Percentiles rank a stretch among this genome's conserved stretches.
Evolutionary conservation across 2,888 invertebrate species (phyloP).

Genomic region (Vanessa cardui): DNA sequence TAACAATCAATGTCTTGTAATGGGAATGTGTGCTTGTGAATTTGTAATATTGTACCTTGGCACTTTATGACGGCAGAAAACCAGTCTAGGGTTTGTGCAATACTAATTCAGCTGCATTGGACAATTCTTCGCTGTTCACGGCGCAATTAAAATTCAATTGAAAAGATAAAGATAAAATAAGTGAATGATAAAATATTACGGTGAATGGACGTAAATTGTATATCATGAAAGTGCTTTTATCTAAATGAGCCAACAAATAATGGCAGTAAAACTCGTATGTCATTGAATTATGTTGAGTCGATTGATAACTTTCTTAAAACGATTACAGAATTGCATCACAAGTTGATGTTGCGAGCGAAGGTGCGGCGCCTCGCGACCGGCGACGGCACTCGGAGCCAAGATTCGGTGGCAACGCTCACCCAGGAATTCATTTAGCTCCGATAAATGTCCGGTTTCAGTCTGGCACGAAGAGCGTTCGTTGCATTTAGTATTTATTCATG

Average conservation of each 20-base stretch:
- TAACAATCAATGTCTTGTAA: conserved; percentile 28
- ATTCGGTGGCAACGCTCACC: conserved; percentile 74
- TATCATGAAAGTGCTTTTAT: conserved; percentile 18
- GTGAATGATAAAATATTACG: conserved; percentile 12
- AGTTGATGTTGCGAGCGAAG: conserved; percentile 42
- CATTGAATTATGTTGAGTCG: conserved; percentile 44
- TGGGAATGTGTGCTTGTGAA: conserved; percentile 24
- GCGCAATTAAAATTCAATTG: conserved; percentile 11
- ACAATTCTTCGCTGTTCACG: conserved; percentile 14
- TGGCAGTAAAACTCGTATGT: conserved; percentile 21
- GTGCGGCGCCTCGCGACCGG: conserved; percentile 45
- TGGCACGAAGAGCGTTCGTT: conserved; percentile 73
- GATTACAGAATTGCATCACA: conserved; percentile 63
- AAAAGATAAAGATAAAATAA: conserved; percentile 7
- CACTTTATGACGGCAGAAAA: conserved; percentile 18
- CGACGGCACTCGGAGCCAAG: conserved; percentile 47
- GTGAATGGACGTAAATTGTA: conserved; percentile 13
- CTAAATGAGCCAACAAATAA: conserved; percentile 15
- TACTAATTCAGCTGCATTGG: conserved; percentile 8
- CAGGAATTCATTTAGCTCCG: conserved; percentile 75
- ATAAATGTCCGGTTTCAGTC: conserved; percentile 82
- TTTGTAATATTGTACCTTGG: conserved; percentile 25
- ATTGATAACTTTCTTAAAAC: conserved; percentile 58
- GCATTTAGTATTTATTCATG: conserved; percentile 75
- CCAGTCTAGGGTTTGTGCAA: conserved; percentile 16